Percentiles rank a stretch among this genome's conserved stretches.
phyloP scores from a whole-genome alignment of 2,113 vertebrate species.

The Sitta europaea region DNA sequence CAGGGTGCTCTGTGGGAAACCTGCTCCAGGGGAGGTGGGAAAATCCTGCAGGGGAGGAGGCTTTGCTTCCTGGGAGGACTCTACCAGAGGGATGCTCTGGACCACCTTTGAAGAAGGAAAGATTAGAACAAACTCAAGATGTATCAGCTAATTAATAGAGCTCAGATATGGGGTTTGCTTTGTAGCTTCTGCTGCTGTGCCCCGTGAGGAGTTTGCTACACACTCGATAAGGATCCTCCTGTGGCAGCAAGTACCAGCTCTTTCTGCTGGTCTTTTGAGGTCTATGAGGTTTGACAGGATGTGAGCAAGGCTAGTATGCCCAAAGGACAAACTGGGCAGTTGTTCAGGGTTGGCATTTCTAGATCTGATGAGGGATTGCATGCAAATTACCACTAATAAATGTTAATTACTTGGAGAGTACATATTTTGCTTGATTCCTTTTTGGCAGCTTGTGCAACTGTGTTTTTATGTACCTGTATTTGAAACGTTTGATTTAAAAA shows the following conservation, averaged over 20 bases:
- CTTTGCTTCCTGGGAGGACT: background rate
- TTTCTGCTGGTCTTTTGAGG: background rate
- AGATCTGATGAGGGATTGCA: slow-evolving; percentile 6
- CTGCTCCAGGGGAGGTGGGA: fast-evolving
- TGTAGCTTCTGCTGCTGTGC: background rate
- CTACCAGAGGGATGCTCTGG: background rate
- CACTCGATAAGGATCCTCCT: background rate
- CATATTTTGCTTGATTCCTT: slow-evolving; percentile 4
- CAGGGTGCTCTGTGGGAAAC: background rate
- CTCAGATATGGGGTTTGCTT: background rate
- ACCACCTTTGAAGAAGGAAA: background rate
- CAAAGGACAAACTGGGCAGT: slow-evolving; percentile 39
- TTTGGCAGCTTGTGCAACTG: slow-evolving; percentile 10
- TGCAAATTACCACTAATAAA: slow-evolving; percentile 38
- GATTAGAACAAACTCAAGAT: background rate
- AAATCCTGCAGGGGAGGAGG: background rate
- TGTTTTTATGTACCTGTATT: slow-evolving; percentile 23
- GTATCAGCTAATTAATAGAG: background rate
- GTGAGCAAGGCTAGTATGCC: background rate
- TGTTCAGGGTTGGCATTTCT: background rate
- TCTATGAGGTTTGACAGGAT: slow-evolving; percentile 3
- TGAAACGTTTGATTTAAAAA: slow-evolving; percentile 12
- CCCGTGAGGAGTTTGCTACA: background rate
- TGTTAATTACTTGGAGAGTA: slow-evolving; percentile 39
- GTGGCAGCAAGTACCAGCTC: background rate